Conservation (phyloP, 2,113 vertebrate genomes). For the Corydoras maculifer region DNA sequence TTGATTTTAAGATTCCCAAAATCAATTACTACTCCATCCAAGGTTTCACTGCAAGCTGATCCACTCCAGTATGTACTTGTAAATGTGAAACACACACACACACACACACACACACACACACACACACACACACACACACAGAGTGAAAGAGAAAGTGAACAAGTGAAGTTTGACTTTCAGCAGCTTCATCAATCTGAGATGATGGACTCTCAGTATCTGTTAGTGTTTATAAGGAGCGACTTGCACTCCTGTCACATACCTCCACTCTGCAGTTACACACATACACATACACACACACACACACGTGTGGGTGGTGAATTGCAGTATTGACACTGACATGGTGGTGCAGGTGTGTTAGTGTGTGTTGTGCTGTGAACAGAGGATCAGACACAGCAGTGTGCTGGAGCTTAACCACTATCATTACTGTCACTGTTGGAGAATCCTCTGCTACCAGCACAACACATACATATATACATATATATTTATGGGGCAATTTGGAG, state of each 20-base stretch:
- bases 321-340: too few relatives aligned
- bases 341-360: too few relatives aligned
- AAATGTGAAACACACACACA: constrained; percentile 14
- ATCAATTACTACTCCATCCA: constrained; percentile 72
- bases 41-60: constrained; percentile 62
- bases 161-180: constrained; percentile 24
- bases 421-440: too few relatives aligned
- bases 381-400: too few relatives aligned
- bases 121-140: constrained; percentile 42
- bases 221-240: constrained; percentile 15
- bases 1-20: constrained; percentile 76
- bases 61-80: constrained; percentile 50
- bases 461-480: too few relatives aligned
- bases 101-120: constrained; percentile 22
- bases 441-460: too few relatives aligned
- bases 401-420: too few relatives aligned
- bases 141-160: constrained; percentile 35
- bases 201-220: constrained; percentile 35
- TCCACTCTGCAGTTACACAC: constrained; percentile 13
- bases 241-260: constrained; percentile 17
- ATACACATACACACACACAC: too few relatives aligned
- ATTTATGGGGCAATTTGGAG: too few relatives aligned
- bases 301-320: too few relatives aligned
- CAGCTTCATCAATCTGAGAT: constrained; percentile 27
- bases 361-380: too few relatives aligned